Conservation (phyloP, 2,888 invertebrate genomes). For the Cephalotes varians region DNA sequence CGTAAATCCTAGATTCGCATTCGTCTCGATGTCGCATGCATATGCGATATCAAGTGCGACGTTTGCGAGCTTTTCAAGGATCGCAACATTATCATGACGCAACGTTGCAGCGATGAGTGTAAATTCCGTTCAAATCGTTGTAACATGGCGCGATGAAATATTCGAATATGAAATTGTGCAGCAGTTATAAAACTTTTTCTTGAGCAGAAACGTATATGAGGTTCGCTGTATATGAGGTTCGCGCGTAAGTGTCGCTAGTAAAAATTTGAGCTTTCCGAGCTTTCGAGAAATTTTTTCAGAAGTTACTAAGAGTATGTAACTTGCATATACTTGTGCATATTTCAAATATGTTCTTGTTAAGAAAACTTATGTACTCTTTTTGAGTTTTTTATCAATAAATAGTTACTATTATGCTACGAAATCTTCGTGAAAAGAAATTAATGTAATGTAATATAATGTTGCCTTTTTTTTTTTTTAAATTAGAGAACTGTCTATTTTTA, state of each 20-base stretch:
- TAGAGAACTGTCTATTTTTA: background rate
- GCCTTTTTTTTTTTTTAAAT: background rate
- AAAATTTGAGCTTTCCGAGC: slow-evolving; percentile 14
- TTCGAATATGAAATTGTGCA: background rate
- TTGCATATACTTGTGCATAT: background rate
- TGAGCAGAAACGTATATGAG: too few relatives aligned
- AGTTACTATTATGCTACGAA: background rate
- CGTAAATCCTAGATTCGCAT: slow-evolving; percentile 8
- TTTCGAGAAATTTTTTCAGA: slow-evolving; percentile 3
- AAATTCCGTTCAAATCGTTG: slow-evolving; percentile 11
- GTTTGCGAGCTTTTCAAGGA: slow-evolving; percentile 17
- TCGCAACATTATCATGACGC: slow-evolving; percentile 11
- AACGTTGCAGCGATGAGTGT: slow-evolving; percentile 11
- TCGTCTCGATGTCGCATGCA: background rate
- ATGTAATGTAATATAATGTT: background rate
- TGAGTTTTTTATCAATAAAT: background rate
- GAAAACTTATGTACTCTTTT: background rate
- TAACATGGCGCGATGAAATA: background rate
- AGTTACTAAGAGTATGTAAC: slow-evolving; percentile 18
- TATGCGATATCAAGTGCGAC: background rate
- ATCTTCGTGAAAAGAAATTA: background rate
- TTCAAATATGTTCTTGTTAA: background rate
- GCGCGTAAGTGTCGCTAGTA: background rate
- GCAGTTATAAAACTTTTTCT: slow-evolving; percentile 20
- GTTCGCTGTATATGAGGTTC: background rate